Conservation (phyloP, 1,140 invertebrate species). For the Trichonephila inaurata region DNA sequence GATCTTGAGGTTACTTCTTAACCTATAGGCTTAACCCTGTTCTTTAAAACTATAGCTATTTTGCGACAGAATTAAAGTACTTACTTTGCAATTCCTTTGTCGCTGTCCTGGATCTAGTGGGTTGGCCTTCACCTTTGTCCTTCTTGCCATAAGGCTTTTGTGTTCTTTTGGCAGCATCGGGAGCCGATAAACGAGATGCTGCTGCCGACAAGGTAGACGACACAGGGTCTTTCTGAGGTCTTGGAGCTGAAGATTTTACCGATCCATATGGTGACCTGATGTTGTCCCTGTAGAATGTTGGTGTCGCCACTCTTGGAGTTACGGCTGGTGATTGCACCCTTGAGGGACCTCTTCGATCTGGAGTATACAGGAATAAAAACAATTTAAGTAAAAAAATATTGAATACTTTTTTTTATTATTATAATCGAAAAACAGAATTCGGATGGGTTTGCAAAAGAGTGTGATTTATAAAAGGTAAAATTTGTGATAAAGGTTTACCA, state of each 20-base stretch:
- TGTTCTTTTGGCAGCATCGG: conserved; percentile 80
- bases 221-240: conserved; percentile 37
- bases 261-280: neutral
- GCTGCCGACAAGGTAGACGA: conserved; percentile 69
- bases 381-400: too few relatives aligned
- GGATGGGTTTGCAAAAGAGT: too few relatives aligned
- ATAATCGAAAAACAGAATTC: too few relatives aligned
- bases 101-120: conserved; percentile 90
- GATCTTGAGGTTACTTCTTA: neutral
- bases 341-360: conserved; percentile 72
- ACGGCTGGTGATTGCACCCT: conserved; percentile 55
- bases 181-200: conserved; percentile 55
- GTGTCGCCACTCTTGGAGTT: conserved; percentile 61
- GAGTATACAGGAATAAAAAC: neutral
- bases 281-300: conserved; percentile 48
- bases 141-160: conserved; percentile 90
- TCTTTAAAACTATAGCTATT: neutral
- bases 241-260: neutral
- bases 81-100: conserved; percentile 94
- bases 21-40: neutral
- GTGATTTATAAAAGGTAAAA: too few relatives aligned
- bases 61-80: conserved; percentile 79
- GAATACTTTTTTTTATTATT: too few relatives aligned
- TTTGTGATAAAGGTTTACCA: too few relatives aligned
- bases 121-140: conserved; percentile 85